These are phyloP conservation scores for Drosophila recens DNA, from an alignment of 2,888 invertebrate genomes.

Conservation along the genomic window DNA sequence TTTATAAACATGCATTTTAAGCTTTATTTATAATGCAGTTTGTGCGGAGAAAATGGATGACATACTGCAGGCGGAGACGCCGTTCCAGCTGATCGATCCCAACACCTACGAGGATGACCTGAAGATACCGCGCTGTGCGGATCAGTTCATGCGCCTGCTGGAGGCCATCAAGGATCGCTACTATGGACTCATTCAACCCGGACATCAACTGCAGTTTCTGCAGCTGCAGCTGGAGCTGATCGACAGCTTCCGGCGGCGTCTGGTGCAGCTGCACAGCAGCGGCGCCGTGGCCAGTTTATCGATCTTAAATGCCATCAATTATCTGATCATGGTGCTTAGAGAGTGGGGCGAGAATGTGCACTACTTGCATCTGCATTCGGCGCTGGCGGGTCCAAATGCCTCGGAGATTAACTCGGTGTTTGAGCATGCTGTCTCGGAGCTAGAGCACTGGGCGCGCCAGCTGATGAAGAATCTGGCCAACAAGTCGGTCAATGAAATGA, in stretches of 20 bases:
- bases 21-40: slow-evolving; percentile 87
- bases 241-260: slow-evolving; percentile 95
- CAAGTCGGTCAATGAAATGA: slow-evolving; percentile 92
- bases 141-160: slow-evolving; percentile 93
- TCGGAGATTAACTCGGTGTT: slow-evolving; percentile 85
- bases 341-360: slow-evolving; percentile 93
- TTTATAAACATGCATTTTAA: not conserved
- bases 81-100: slow-evolving; percentile 90
- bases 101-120: slow-evolving; percentile 89
- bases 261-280: slow-evolving; percentile 92
- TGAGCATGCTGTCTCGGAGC: slow-evolving; percentile 81
- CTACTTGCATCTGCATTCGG: slow-evolving; percentile 92
- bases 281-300: slow-evolving; percentile 88
- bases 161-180: slow-evolving; percentile 95
- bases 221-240: slow-evolving; percentile 95
- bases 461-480: slow-evolving; percentile 88
- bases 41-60: slow-evolving; percentile 96
- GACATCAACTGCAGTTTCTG: slow-evolving; percentile 94
- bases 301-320: slow-evolving; percentile 91
- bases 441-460: slow-evolving; percentile 85
- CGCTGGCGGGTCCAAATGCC: slow-evolving; percentile 84
- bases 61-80: slow-evolving; percentile 88
- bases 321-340: slow-evolving; percentile 89
- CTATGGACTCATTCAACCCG: slow-evolving; percentile 92
- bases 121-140: slow-evolving; percentile 95